These are phyloP conservation scores for Aviceda subcristata DNA, from an alignment of 2,113 vertebrate species.

Conservation along the genomic window DNA sequence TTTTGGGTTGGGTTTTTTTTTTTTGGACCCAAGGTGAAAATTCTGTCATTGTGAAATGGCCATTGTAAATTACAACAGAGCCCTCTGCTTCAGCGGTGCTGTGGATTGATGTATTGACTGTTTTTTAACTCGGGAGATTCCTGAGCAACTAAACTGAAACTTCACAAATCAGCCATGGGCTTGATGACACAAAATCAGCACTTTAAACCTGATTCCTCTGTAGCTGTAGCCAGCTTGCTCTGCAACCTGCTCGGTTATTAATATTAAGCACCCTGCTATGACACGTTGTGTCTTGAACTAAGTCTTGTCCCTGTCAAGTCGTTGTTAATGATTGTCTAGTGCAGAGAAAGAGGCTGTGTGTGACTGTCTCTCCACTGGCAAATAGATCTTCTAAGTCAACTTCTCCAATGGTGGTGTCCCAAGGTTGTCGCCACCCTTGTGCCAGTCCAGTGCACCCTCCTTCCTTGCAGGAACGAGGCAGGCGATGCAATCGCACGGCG, in stretches of 20 bases:
- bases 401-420: not conserved
- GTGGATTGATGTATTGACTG: not conserved
- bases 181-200: not conserved
- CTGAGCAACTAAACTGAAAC: not conserved
- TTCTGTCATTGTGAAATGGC: not conserved
- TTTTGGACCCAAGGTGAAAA: constrained; percentile 5
- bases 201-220: not conserved
- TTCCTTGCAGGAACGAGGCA: not conserved
- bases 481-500: not conserved
- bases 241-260: not conserved
- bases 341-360: not conserved
- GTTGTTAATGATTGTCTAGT: not conserved
- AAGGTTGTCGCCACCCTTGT: not conserved
- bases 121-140: not conserved
- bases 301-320: not conserved
- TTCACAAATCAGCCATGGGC: not conserved
- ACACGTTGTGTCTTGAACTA: not conserved
- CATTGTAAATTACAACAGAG: not conserved
- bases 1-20: too few species aligned
- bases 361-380: not conserved
- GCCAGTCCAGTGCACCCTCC: too few species aligned
- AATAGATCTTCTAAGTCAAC: not conserved
- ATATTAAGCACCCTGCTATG: not conserved
- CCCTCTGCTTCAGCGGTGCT: not conserved
- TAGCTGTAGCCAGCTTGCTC: not conserved